Evolutionary conservation across 2,797 vertebrate genomes (phyloP).

Genomic region (Coilia nasus): DNA sequence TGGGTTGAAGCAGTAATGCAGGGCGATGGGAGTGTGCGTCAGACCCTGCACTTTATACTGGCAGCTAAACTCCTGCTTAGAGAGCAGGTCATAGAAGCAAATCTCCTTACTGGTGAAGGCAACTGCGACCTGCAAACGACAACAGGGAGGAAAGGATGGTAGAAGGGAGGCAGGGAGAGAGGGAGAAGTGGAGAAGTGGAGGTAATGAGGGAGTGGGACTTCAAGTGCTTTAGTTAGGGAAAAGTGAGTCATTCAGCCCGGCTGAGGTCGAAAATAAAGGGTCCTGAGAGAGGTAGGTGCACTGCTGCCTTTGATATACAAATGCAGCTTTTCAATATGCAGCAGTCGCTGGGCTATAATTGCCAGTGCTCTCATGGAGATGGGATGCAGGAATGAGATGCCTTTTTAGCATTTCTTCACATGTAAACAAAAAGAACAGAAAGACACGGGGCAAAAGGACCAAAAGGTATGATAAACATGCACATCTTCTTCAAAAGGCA

Average conservation of each 20-base stretch:
- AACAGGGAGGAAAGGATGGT: not conserved
- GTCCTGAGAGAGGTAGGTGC: slow-evolving; percentile 16
- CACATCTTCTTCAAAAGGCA: not conserved
- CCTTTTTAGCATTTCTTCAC: slow-evolving; percentile 15
- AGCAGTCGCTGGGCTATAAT: slow-evolving; percentile 22
- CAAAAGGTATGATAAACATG: slow-evolving; percentile 14
- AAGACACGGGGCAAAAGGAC: not conserved
- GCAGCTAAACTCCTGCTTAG: slow-evolving; percentile 76
- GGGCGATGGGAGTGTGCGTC: slow-evolving; percentile 71
- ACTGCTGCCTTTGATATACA: slow-evolving; percentile 41
- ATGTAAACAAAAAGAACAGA: slow-evolving; percentile 15
- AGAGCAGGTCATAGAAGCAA: slow-evolving; percentile 81
- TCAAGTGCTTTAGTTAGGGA: slow-evolving; percentile 7
- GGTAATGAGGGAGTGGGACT: not conserved
- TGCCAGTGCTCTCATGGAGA: not conserved
- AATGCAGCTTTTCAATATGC: slow-evolving; percentile 38
- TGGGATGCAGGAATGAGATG: not conserved
- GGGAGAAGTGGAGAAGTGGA: not conserved
- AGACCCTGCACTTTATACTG: slow-evolving; percentile 79
- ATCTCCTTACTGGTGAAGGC: slow-evolving; percentile 83
- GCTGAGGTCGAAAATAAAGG: slow-evolving; percentile 2
- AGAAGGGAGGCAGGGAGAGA: not conserved
- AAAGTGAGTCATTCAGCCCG: not conserved
- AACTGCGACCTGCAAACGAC: slow-evolving; percentile 73
- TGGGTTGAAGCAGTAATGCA: slow-evolving; percentile 79